Base-by-base conservation (phyloP, 2,888 invertebrate genomes). In the Tiliacea aurago region DNA sequence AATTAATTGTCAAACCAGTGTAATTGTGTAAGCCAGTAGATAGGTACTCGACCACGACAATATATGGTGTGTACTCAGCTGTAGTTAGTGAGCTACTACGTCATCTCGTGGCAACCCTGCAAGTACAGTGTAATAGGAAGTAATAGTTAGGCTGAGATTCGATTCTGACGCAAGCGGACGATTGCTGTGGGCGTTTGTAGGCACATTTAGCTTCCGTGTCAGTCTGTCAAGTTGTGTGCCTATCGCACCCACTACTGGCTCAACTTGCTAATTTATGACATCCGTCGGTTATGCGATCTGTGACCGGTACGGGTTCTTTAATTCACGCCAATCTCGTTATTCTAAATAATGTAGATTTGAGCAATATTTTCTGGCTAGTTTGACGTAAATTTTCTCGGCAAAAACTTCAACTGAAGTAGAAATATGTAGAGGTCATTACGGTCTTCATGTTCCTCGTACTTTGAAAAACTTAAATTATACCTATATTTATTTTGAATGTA, bases 91-190 rank as follows among this genome's bases (percentile, higher is more conserved):
- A 20, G 23, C 11, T 37, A 23, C 41, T 2, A 58, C 74, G 66
- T 66, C 62, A 80, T 66, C 65, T 66, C 20, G 71, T 58, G 80
- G 74, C 74, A 84, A 73, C 80, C 83, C 76, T 85, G 75, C 55
- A 56, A 69, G 77, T 85, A 65, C 71, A 63, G 63, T 83, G 84
- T 85, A 90, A 87, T 90, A 91, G 92, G 92, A 91, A 92, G 90
- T 89, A 88, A 86, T 86, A 89, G 85, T 85, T 75, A 75, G 73
- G 78, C 72, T 88, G 80, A 87, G 86, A 90, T 91, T 89, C 86
- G 87, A 88, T 86, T 86, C 85, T 92, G 91, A 91, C 92, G 92
- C 88, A 92, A 92, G 85, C 88, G 80, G 72, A 78, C 76, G 77
- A 73, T 76, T 61, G 72, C 80, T 82, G 90, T 90, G 86, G 90